Conservation (phyloP, 2,888 invertebrate genomes). For the Coremacera marginata region DNA sequence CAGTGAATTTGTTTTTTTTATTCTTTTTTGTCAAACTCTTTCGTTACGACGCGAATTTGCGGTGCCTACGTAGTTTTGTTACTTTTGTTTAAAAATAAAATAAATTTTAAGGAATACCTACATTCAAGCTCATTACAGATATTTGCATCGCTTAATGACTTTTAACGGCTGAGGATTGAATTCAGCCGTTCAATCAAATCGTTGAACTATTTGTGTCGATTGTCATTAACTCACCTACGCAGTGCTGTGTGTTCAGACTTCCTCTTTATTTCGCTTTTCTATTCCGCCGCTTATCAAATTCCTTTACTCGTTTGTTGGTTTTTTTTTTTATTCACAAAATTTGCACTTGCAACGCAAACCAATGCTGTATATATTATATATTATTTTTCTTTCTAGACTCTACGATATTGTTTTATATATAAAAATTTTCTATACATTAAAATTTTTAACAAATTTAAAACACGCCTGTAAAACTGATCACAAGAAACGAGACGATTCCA, state of each 20-base stretch:
- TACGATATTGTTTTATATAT: background rate
- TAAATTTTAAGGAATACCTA: too few relatives aligned
- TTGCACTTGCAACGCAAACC: background rate
- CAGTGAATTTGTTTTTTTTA: too few relatives aligned
- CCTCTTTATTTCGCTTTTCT: constrained; percentile 5
- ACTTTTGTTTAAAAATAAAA: too few relatives aligned
- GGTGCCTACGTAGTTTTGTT: too few relatives aligned
- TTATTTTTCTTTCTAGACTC: background rate
- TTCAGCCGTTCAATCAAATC: background rate
- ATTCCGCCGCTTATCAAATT: constrained; percentile 19
- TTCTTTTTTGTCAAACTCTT: too few relatives aligned
- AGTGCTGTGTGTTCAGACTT: background rate
- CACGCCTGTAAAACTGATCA: background rate
- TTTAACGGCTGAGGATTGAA: background rate
- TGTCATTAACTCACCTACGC: constrained; percentile 28
- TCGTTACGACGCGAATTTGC: too few relatives aligned
- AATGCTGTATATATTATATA: background rate
- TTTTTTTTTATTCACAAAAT: constrained; percentile 21
- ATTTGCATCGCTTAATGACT: too few relatives aligned
- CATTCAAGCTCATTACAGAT: too few relatives aligned
- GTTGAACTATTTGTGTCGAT: background rate
- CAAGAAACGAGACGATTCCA: background rate
- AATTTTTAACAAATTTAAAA: constrained; percentile 8
- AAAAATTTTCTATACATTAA: background rate
- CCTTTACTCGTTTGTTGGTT: constrained; percentile 2